A percentile compares a stretch with the other conserved stretches of the same genome.
These are phyloP conservation scores for Phrixothrix hirtus DNA, from an alignment of 2,888 invertebrate species.

Conservation along the genomic window DNA sequence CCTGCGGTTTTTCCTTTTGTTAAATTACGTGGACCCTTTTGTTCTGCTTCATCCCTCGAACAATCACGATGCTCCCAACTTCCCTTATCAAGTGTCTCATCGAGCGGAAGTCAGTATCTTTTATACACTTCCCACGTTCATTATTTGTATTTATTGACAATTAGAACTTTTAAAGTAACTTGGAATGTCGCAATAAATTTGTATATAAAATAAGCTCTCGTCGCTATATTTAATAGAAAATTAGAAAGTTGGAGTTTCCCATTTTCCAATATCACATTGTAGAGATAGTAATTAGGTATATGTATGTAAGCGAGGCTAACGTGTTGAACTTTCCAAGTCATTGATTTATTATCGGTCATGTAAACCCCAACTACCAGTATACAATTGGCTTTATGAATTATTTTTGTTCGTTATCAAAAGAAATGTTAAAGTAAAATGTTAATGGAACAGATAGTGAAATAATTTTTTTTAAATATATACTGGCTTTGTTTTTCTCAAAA, in stretches of 20 bases:
- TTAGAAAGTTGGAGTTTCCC: conserved; percentile 11
- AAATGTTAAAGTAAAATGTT: background rate
- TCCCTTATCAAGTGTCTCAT: conserved; percentile 39
- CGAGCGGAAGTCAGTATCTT: conserved; percentile 50
- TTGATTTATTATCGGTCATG: conserved; percentile 2
- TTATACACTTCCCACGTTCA: conserved; percentile 51
- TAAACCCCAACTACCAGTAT: conserved; percentile 4
- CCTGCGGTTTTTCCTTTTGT: conserved; percentile 14
- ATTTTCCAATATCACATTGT: conserved; percentile 3
- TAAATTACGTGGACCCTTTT: conserved; percentile 14
- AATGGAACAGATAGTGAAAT: no score
- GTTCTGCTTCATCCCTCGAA: conserved; percentile 23
- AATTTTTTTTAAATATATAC: no score
- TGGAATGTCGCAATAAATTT: no score
- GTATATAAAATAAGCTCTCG: no score
- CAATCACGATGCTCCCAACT: conserved; percentile 27
- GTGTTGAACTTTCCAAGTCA: conserved; percentile 10
- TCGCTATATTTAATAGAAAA: no score
- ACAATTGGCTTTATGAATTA: background rate
- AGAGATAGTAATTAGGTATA: background rate
- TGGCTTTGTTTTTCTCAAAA: no score
- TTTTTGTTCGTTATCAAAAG: background rate
- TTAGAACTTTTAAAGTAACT: conserved; percentile 8
- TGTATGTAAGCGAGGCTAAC: conserved; percentile 1
- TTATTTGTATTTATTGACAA: conserved; percentile 40